A percentile compares a stretch with the other conserved stretches of the same genome.
These are phyloP conservation scores for Sphaerodactylus townsendi DNA, from an alignment of 2,113 vertebrate species.

Conservation along the genomic window DNA sequence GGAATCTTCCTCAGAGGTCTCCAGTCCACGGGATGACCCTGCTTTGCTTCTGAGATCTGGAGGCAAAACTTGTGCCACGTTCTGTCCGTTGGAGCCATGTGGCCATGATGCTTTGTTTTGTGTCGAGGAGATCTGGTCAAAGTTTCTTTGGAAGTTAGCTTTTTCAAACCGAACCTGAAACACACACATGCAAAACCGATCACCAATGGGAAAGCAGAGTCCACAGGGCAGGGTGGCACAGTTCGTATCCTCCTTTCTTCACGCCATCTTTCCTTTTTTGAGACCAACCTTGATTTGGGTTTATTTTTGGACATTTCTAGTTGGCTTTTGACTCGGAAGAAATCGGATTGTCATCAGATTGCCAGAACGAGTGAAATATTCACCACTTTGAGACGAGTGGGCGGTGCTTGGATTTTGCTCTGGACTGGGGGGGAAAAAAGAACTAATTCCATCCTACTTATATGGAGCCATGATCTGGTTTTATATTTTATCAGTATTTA, in stretches of 20 bases:
- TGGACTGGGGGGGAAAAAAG: neutral
- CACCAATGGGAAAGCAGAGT: no score
- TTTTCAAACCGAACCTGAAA: no score
- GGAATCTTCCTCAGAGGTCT: no score
- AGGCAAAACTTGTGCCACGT: no score
- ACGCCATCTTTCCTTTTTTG: neutral
- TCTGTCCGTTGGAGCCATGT: no score
- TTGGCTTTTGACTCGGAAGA: slow-evolving; percentile 3
- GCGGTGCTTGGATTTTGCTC: neutral
- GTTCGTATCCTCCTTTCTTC: neutral
- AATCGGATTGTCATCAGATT: neutral
- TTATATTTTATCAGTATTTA: no score
- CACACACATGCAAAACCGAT: neutral
- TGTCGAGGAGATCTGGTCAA: no score
- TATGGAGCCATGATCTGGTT: neutral
- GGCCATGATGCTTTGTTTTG: no score
- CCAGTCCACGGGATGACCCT: no score
- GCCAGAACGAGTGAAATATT: neutral
- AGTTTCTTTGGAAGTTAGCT: no score
- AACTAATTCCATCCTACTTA: neutral
- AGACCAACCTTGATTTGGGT: neutral
- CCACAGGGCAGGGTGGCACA: neutral
- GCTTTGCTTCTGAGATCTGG: no score
- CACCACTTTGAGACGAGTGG: neutral
- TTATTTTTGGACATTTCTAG: neutral